Conservation (phyloP, 2,113 vertebrate species). For the Boleophthalmus pectinirostris region DNA sequence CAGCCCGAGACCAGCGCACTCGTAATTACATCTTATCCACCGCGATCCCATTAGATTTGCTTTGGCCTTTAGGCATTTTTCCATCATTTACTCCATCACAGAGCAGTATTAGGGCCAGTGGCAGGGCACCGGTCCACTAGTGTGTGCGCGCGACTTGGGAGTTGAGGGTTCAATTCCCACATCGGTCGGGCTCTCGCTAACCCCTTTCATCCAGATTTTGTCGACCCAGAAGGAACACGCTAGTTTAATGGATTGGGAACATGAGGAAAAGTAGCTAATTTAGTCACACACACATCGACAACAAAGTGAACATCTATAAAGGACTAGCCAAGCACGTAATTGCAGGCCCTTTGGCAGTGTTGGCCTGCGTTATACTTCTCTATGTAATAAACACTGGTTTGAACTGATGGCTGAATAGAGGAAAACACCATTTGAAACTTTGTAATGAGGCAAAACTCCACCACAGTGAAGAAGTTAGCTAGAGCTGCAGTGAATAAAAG, state of each 20-base stretch:
- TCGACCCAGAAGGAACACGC: slow-evolving; percentile 38
- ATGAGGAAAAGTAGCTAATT: slow-evolving; percentile 28
- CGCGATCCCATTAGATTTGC: slow-evolving; percentile 68
- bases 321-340: slow-evolving; percentile 66
- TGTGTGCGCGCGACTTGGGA: slow-evolving; percentile 32
- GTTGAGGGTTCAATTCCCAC: slow-evolving; percentile 59
- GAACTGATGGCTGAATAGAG: slow-evolving; percentile 42
- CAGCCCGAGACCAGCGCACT: slow-evolving; percentile 33
- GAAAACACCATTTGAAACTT: slow-evolving; percentile 35
- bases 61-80: slow-evolving; percentile 67
- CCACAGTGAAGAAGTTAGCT: background rate
- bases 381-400: slow-evolving; percentile 50
- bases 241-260: slow-evolving; percentile 50
- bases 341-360: slow-evolving; percentile 55
- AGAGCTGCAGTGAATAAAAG: background rate
- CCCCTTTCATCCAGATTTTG: slow-evolving; percentile 50
- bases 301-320: slow-evolving; percentile 61
- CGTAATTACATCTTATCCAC: slow-evolving; percentile 66
- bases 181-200: slow-evolving; percentile 26
- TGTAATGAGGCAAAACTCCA: slow-evolving; percentile 30
- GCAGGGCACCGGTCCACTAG: slow-evolving; percentile 48
- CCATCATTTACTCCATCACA: slow-evolving; percentile 67
- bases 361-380: slow-evolving; percentile 36
- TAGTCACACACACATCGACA: slow-evolving; percentile 26
- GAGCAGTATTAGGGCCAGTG: slow-evolving; percentile 50